Evolutionary conservation across 2,888 invertebrate genomes (phyloP).

Genomic region (Idaea aversata): DNA sequence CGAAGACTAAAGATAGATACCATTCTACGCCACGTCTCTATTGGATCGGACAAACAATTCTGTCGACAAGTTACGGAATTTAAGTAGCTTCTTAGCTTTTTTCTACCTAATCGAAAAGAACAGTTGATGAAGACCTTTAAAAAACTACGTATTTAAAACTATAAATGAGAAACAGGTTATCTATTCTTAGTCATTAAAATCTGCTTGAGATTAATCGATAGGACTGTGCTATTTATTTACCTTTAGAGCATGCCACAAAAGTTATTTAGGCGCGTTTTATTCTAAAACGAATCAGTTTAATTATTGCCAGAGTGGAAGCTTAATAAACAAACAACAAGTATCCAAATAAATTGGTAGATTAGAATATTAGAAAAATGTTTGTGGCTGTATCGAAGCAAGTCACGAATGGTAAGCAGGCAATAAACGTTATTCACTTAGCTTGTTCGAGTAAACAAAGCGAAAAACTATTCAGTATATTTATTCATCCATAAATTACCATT

Average conservation of each 20-base stretch:
- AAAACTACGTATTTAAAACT: too few species aligned
- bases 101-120: background rate
- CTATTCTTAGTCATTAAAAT: background rate
- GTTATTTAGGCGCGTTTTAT: background rate
- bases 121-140: background rate
- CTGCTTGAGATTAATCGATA: background rate
- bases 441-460: constrained; percentile 40
- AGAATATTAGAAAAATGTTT: constrained; percentile 21
- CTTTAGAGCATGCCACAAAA: background rate
- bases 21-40: background rate
- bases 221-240: background rate
- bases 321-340: background rate
- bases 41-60: background rate
- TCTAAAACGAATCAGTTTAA: background rate
- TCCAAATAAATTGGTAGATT: background rate
- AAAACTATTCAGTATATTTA: constrained; percentile 33
- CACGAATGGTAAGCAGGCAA: constrained; percentile 48
- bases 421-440: constrained; percentile 45
- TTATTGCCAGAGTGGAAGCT: background rate
- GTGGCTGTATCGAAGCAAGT: constrained; percentile 27
- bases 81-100: background rate
- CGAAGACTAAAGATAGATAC: constrained; percentile 1
- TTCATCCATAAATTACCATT: constrained; percentile 22
- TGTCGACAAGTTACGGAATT: background rate
- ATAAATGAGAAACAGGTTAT: background rate